phyloP scores from a whole-genome alignment of 2,888 invertebrate species.

The Cryptocephalus primarius region DNA sequence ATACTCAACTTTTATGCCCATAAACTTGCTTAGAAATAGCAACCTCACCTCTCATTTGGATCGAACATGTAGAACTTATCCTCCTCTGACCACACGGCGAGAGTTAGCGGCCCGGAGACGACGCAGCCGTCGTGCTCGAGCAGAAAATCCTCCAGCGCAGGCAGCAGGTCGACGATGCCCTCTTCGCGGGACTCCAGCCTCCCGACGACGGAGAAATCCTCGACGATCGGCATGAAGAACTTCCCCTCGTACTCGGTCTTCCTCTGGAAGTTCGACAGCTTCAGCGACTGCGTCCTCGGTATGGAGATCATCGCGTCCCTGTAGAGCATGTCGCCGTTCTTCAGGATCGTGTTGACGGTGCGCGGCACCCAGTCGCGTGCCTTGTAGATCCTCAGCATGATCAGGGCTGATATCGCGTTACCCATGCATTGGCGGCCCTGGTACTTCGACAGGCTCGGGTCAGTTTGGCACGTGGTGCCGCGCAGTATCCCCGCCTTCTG shows the following conservation, averaged over 20 bases:
- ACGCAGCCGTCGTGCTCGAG: conserved; percentile 30
- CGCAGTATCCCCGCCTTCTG: conserved; percentile 29
- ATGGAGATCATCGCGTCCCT: conserved; percentile 23
- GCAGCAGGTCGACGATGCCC: conserved; percentile 29
- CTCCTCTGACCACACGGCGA: conserved; percentile 37
- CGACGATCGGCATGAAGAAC: conserved; percentile 24
- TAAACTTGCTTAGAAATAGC: too few relatives aligned
- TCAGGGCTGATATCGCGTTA: conserved; percentile 31
- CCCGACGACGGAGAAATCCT: conserved; percentile 30
- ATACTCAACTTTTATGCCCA: too few relatives aligned
- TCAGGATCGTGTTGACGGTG: conserved; percentile 31
- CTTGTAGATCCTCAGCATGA: conserved; percentile 31
- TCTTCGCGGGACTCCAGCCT: conserved; percentile 24
- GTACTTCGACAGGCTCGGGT: conserved; percentile 26
- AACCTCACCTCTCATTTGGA: conserved; percentile 32
- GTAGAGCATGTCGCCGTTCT: conserved; percentile 31
- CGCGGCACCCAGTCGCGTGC: conserved; percentile 33
- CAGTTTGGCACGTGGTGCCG: conserved; percentile 30
- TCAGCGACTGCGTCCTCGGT: conserved; percentile 15
- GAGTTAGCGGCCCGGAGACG: conserved; percentile 31
- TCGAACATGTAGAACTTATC: conserved; percentile 37
- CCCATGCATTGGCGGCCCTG: conserved; percentile 29
- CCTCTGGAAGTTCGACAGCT: conserved; percentile 19
- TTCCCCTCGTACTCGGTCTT: conserved; percentile 23
- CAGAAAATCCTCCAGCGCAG: conserved; percentile 33